Conservation (phyloP, 2,888 invertebrate genomes). For the Pterostichus madidus region DNA sequence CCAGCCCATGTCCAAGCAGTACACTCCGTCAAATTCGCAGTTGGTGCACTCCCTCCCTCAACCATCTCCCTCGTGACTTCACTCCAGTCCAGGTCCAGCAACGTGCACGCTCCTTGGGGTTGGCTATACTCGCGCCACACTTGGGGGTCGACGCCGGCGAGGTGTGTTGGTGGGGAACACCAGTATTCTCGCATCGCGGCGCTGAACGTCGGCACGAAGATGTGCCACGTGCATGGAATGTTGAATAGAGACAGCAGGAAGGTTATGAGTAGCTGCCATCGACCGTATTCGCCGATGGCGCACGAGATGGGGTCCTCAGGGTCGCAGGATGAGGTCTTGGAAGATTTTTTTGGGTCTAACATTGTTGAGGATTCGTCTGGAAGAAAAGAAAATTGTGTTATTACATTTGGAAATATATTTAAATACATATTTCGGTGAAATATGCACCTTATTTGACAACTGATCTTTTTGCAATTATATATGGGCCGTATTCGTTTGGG, state of each 20-base stretch:
- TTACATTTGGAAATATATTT: too few species aligned
- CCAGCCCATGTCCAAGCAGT: constrained; percentile 74
- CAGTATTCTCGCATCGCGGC: constrained; percentile 84
- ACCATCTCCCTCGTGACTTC: constrained; percentile 72
- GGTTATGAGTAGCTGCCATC: constrained; percentile 88
- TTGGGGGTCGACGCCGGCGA: constrained; percentile 79
- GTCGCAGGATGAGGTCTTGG: neutral
- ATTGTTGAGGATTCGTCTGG: constrained; percentile 54
- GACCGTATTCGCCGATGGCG: constrained; percentile 87
- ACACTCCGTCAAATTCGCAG: constrained; percentile 71
- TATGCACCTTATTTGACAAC: too few species aligned
- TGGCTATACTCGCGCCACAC: constrained; percentile 85
- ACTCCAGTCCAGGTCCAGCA: constrained; percentile 78
- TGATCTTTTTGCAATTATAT: too few species aligned
- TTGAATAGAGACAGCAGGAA: constrained; percentile 87
- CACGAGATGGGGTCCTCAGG: constrained; percentile 82
- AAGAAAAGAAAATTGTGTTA: constrained; percentile 1
- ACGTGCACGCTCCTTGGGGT: constrained; percentile 81
- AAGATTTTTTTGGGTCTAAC: constrained; percentile 60
- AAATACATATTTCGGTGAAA: too few species aligned
- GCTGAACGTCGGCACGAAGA: constrained; percentile 88
- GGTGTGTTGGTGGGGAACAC: constrained; percentile 83
- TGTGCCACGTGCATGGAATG: constrained; percentile 90
- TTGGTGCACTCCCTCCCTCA: constrained; percentile 68
- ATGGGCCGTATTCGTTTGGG: too few species aligned